phyloP scores from a whole-genome alignment of 2,888 invertebrate genomes.

The Ethmia dodecea region DNA sequence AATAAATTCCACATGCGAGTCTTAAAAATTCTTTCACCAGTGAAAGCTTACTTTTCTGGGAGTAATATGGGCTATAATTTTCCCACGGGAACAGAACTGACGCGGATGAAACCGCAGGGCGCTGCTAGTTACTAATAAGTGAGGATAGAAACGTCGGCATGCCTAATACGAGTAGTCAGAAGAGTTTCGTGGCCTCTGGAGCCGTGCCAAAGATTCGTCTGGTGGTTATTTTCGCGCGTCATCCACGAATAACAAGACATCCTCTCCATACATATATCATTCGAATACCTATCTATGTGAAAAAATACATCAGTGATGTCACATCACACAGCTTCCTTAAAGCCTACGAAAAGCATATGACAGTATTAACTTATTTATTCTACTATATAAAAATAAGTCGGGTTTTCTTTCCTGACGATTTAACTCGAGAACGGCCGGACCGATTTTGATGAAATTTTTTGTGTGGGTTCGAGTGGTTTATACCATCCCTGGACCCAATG shows the following conservation, averaged over 20 bases:
- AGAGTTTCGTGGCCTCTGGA: constrained; percentile 65
- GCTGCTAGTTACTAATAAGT: constrained; percentile 20
- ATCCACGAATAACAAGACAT: constrained; percentile 59
- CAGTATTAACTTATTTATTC: constrained; percentile 31
- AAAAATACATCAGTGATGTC: constrained; percentile 6
- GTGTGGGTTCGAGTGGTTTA: too few species aligned
- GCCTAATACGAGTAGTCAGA: constrained; percentile 36
- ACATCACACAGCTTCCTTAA: constrained; percentile 7
- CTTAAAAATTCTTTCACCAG: too few species aligned
- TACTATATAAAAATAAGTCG: constrained; percentile 43
- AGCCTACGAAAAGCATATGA: constrained; percentile 11
- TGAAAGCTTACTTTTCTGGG: too few species aligned
- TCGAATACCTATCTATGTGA: constrained; percentile 1
- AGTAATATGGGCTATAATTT: too few species aligned
- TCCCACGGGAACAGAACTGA: too few species aligned
- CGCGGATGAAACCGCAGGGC: too few species aligned
- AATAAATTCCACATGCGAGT: too few species aligned
- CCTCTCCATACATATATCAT: constrained; percentile 17
- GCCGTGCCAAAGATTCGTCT: constrained; percentile 58
- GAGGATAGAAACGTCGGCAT: constrained; percentile 32
- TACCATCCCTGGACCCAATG: too few species aligned
- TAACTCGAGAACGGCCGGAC: too few species aligned
- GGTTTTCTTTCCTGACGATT: too few species aligned
- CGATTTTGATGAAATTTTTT: too few species aligned
- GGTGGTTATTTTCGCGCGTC: constrained; percentile 68